Evolutionary conservation across 1,140 invertebrate genomes (phyloP).

Genomic region (Brachionus manjavacas): DNA sequence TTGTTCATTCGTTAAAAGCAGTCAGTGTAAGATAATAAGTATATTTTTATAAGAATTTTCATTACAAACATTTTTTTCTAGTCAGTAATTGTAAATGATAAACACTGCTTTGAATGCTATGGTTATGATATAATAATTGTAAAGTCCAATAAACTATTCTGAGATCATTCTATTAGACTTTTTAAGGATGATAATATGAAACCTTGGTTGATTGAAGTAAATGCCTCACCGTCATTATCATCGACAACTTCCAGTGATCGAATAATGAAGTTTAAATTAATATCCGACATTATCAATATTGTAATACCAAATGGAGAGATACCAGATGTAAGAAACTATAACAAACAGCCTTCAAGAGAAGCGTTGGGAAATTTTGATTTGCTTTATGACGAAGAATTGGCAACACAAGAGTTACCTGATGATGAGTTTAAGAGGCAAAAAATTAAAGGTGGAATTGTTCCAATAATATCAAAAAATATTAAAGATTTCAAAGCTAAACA

Average conservation of each 20-base stretch:
- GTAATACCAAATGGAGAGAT: constrained; percentile 80
- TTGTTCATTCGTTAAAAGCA: constrained; percentile 71
- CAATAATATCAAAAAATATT: constrained; percentile 13
- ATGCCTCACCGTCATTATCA: constrained; percentile 86
- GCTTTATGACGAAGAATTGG: constrained; percentile 39
- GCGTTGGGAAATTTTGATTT: constrained; percentile 43
- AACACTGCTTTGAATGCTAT: constrained; percentile 59
- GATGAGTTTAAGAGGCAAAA: constrained; percentile 43
- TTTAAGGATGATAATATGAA: constrained; percentile 55
- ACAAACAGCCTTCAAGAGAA: constrained; percentile 35
- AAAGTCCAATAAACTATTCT: neutral
- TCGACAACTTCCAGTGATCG: constrained; percentile 91
- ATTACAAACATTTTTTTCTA: neutral
- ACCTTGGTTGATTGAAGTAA: constrained; percentile 64
- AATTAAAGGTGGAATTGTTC: constrained; percentile 27
- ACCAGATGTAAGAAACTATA: constrained; percentile 43
- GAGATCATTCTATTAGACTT: neutral
- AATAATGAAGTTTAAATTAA: constrained; percentile 89
- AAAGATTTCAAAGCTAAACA: neutral
- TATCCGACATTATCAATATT: constrained; percentile 86
- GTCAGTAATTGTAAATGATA: constrained; percentile 54
- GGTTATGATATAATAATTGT: constrained; percentile 59
- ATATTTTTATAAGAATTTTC: neutral
- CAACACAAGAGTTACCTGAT: neutral
- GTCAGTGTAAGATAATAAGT: constrained; percentile 60